These are phyloP conservation scores for Notothenia rossii DNA, from an alignment of 2,113 vertebrate genomes.

Conservation along the genomic window DNA sequence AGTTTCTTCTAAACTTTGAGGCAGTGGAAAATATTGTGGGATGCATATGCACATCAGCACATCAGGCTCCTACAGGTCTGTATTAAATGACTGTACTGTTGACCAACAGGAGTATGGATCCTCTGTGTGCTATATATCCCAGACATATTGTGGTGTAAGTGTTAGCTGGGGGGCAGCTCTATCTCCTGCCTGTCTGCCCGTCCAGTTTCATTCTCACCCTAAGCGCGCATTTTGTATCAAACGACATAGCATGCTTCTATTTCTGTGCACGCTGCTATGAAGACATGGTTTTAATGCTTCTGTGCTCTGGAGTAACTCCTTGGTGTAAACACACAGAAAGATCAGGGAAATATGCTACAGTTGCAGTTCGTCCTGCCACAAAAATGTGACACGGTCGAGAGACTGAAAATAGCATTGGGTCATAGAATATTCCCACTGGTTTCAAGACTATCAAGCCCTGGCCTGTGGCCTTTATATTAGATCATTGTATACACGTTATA, in stretches of 20 bases:
- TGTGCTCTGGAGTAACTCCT: conserved; percentile 63
- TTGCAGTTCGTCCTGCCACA: conserved; percentile 24
- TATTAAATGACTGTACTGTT: conserved; percentile 79
- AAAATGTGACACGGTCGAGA: conserved; percentile 59
- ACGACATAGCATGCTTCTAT: conserved; percentile 72
- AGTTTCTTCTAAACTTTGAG: conserved; percentile 74
- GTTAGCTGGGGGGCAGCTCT: conserved; percentile 70
- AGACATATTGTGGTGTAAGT: conserved; percentile 79
- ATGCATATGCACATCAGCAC: conserved; percentile 80
- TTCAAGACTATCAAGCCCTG: conserved; percentile 55
- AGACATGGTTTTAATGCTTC: conserved; percentile 69
- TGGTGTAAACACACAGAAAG: conserved; percentile 61
- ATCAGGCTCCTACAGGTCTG: conserved; percentile 74
- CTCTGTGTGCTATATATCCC: conserved; percentile 77
- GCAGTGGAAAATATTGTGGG: conserved; percentile 77
- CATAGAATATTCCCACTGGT: conserved; percentile 61
- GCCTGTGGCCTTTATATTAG: conserved; percentile 67
- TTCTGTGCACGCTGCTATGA: conserved; percentile 66
- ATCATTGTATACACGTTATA: conserved; percentile 80
- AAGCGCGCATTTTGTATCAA: conserved; percentile 64
- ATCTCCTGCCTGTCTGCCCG: conserved; percentile 64
- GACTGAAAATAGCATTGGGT: conserved; percentile 58
- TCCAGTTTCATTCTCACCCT: conserved; percentile 65
- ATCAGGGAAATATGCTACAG: conserved; percentile 59
- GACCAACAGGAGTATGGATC: conserved; percentile 77